Conservation (phyloP, 2,113 vertebrate genomes). For the Scartelaos histophorus region DNA sequence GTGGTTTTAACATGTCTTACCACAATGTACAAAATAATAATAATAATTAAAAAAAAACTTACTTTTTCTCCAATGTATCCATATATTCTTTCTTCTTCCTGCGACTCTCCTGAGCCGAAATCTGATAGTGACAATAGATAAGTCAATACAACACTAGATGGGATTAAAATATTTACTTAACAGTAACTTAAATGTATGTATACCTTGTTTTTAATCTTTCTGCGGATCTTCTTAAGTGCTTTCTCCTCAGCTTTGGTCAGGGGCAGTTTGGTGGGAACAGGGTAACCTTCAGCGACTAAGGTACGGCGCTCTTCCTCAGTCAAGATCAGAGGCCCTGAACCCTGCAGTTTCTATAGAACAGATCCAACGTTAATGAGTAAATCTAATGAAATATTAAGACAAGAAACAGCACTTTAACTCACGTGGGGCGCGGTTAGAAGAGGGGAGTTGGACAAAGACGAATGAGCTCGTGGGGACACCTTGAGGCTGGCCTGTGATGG, state of each 20-base stretch:
- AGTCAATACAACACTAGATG: neutral
- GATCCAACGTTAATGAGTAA: neutral
- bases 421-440: conserved; percentile 96
- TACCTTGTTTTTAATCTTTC: conserved; percentile 97
- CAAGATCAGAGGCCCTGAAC: conserved; percentile 88
- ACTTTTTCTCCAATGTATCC: conserved; percentile 98
- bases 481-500: conserved; percentile 78
- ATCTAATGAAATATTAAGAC: neutral
- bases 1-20: conserved; percentile 9
- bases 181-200: neutral
- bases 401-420: conserved; percentile 25
- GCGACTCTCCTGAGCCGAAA: conserved; percentile 97
- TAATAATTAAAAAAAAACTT: conserved; percentile 36
- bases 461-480: conserved; percentile 76
- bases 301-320: conserved; percentile 97
- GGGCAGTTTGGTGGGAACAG: conserved; percentile 93
- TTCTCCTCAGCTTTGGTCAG: conserved; percentile 97
- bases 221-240: conserved; percentile 96
- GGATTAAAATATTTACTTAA: neutral
- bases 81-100: conserved; percentile 99
- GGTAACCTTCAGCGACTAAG: conserved; percentile 94
- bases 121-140: conserved; percentile 70
- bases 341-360: conserved; percentile 85
- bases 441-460: conserved; percentile 90
- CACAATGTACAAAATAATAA: neutral